Conservation (phyloP, 2,113 vertebrate species). For the Polypterus senegalus region DNA sequence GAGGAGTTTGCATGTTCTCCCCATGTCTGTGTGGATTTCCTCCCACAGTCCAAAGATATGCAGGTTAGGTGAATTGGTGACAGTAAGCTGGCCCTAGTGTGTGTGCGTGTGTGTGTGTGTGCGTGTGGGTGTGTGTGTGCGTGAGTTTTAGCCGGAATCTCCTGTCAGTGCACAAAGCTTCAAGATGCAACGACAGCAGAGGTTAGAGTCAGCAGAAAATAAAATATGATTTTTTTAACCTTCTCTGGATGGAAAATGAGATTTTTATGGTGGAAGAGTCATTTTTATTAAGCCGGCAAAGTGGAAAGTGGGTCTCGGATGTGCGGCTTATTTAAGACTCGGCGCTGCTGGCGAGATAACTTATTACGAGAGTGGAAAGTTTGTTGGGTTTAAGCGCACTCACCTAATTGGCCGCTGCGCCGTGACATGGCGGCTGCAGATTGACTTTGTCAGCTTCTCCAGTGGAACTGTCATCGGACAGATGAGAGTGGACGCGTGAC, state of each 20-base stretch:
- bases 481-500: constrained; percentile 11
- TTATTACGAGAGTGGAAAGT: constrained; percentile 57
- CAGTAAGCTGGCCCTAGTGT: too few relatives aligned
- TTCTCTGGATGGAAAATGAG: constrained; percentile 35
- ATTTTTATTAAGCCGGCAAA: constrained; percentile 34
- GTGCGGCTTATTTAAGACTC: constrained; percentile 51
- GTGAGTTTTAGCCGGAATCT: too few relatives aligned
- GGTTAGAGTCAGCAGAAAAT: constrained; percentile 17
- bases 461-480: constrained; percentile 19
- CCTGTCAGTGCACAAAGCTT: too few relatives aligned
- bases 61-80: too few relatives aligned
- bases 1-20: too few relatives aligned
- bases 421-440: constrained; percentile 24
- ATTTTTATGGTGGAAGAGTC: constrained; percentile 44
- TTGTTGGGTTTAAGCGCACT: constrained; percentile 29
- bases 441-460: constrained; percentile 28
- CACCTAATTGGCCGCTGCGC: constrained; percentile 34
- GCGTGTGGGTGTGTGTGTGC: too few relatives aligned
- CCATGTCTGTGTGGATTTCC: too few relatives aligned
- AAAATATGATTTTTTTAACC: constrained; percentile 26
- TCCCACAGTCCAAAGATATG: too few relatives aligned
- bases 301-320: constrained; percentile 44
- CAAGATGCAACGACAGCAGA: too few relatives aligned
- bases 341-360: constrained; percentile 43
- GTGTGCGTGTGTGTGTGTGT: too few relatives aligned